Conservation (phyloP, 2,797 vertebrate genomes). For the Anolis apletophallus region DNA sequence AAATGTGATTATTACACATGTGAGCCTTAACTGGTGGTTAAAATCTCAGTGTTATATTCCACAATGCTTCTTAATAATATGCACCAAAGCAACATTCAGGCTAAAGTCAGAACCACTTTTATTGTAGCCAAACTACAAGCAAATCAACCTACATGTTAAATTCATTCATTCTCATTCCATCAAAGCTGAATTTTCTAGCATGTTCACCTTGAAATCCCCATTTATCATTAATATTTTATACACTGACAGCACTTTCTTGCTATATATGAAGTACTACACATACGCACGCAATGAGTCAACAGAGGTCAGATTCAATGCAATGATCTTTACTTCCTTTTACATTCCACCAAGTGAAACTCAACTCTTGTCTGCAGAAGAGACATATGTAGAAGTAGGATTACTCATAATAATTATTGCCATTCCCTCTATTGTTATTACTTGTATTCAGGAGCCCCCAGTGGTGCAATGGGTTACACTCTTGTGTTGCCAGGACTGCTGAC, state of each 20-base stretch:
- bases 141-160: background rate
- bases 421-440: background rate
- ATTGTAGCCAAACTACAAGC: background rate
- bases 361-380: background rate
- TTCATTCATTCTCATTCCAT: background rate
- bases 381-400: background rate
- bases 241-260: background rate
- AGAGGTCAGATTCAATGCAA: background rate
- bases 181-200: background rate
- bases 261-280: background rate
- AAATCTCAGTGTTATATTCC: background rate
- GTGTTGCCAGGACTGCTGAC: too few relatives aligned
- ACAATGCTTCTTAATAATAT: too few relatives aligned
- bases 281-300: background rate
- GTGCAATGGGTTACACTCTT: too few relatives aligned
- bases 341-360: background rate
- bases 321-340: background rate
- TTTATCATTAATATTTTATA: background rate
- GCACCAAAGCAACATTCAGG: background rate
- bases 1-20: background rate
- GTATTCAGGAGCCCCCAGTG: background rate
- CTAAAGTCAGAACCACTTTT: background rate
- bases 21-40: background rate
- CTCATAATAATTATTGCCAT: background rate
- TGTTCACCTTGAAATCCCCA: background rate